Conservation (phyloP, 2,113 vertebrate species). For the Microcebus jonahi region DNA sequence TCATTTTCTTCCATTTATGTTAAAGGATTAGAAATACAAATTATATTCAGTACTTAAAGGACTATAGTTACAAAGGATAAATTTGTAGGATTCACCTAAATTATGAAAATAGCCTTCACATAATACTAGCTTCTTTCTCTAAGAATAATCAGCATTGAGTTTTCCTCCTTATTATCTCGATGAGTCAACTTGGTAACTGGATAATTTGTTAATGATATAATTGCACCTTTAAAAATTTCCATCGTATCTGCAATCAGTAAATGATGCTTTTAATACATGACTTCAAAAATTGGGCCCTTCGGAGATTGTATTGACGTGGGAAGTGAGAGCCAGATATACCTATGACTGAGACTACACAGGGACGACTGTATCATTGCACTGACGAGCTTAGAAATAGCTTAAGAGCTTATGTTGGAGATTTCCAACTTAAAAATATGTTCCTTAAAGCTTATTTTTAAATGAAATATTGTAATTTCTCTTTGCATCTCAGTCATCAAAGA, state of each 20-base stretch:
- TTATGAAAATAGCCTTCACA: conserved; percentile 64
- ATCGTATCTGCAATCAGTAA: conserved; percentile 75
- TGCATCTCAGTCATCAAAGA: neutral
- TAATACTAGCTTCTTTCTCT: conserved; percentile 44
- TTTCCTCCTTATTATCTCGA: conserved; percentile 61
- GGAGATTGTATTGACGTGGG: conserved; percentile 71
- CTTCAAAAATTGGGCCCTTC: conserved; percentile 71
- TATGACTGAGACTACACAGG: neutral
- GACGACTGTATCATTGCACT: neutral
- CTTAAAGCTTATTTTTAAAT: neutral
- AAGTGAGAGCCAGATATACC: conserved; percentile 62
- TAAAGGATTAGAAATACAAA: conserved; percentile 56
- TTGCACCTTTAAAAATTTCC: conserved; percentile 75
- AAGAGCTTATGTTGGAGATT: neutral
- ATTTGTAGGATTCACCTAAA: conserved; percentile 61
- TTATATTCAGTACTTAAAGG: neutral
- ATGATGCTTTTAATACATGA: conserved; percentile 74
- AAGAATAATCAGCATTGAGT: conserved; percentile 65
- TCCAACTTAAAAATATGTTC: neutral
- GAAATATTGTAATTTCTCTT: neutral
- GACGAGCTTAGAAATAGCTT: conserved; percentile 31
- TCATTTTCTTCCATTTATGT: neutral
- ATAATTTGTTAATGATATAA: conserved; percentile 85
- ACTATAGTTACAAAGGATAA: conserved; percentile 64
- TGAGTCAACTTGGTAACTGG: conserved; percentile 76